Evolutionary conservation across 2,888 invertebrate species (phyloP), one percentile per base, ranked within the genome.

Genomic region (Ecliptopera silaceata): DNA sequence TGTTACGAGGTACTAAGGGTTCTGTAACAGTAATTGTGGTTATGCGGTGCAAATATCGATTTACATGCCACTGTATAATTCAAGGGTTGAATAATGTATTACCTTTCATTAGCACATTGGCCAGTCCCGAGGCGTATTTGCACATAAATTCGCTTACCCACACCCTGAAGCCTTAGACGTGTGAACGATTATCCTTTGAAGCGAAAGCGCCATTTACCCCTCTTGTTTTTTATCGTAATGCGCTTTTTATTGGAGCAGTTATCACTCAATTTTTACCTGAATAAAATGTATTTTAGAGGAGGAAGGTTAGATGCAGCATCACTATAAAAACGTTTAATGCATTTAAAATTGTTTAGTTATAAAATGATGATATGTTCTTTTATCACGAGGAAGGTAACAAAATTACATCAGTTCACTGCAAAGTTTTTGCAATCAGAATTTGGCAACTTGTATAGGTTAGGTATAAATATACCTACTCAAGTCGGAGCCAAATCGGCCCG

Each of bases 101-200:
- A 84, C 86, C 86, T 87, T 90, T 90, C 90, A 91, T 91, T 91
- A 90, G 89, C 89, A 89, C 89, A 89, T 87, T 85, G 86, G 86
- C 81, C 84, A 85, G 85, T 82, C 82, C 84, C 80, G 80, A 77
- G 85, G 82, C 84, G 84, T 88, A 89, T 91, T 91, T 89, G 88
- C 90, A 91, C 88, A 84, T 89, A 86, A 89, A 88, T 88, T 89
- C 85, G 84, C 81, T 82, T 82, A 87, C 86, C 86, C 84, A 79
- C 80, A 80, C 84, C 84, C 85, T 72, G 82, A 83, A 85, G 79
- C 82, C 80, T 78, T 73, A 83, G 66, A 66, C 82, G 82, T 83
- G 84, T 77, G 82, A 84, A 81, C 82, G 82, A 88, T 86, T 86
- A 86, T 84, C 81, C 81, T 79, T 81, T 78, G 74, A 77, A 75